A percentile compares a stretch with the other conserved stretches of the same genome.
Evolutionary conservation across 1,140 invertebrate species (phyloP).

Genomic region (Camponotus vicinus): DNA sequence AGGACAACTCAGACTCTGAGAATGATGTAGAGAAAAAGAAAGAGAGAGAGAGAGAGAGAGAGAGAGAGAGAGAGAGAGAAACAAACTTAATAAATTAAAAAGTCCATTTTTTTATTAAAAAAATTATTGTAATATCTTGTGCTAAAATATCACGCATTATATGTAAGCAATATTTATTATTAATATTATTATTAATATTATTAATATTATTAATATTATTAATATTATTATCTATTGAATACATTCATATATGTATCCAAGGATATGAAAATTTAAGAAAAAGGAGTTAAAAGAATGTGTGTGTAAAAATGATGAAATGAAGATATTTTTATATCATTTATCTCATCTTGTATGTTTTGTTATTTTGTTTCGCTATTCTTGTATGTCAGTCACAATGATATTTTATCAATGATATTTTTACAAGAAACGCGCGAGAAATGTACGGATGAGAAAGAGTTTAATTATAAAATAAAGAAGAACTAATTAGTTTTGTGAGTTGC

Average conservation of each 20-base stretch:
- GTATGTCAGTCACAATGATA: not conserved
- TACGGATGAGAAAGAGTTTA: not conserved
- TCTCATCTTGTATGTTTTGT: not conserved
- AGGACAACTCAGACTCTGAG: not conserved
- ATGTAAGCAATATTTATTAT: not conserved
- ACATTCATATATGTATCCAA: not conserved
- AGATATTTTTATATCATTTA: not conserved
- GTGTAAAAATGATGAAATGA: not conserved
- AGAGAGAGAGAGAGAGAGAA: constrained; percentile 14
- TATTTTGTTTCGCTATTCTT: constrained; percentile 4
- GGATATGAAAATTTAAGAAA: not conserved
- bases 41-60: not conserved
- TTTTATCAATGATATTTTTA: constrained; percentile 22
- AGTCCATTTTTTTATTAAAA: constrained; percentile 13
- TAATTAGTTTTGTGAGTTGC: constrained; percentile 15
- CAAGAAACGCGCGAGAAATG: not conserved
- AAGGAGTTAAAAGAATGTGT: too few species aligned
- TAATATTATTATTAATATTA: too few species aligned
- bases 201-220: too few species aligned
- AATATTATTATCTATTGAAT: not conserved
- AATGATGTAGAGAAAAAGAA: constrained; percentile 21
- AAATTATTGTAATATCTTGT: constrained; percentile 17
- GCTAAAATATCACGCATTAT: not conserved
- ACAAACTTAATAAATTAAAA: constrained; percentile 22
- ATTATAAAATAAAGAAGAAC: not conserved